Conservation (phyloP, 2,797 vertebrate species). For the Diplodus puntazzo region DNA sequence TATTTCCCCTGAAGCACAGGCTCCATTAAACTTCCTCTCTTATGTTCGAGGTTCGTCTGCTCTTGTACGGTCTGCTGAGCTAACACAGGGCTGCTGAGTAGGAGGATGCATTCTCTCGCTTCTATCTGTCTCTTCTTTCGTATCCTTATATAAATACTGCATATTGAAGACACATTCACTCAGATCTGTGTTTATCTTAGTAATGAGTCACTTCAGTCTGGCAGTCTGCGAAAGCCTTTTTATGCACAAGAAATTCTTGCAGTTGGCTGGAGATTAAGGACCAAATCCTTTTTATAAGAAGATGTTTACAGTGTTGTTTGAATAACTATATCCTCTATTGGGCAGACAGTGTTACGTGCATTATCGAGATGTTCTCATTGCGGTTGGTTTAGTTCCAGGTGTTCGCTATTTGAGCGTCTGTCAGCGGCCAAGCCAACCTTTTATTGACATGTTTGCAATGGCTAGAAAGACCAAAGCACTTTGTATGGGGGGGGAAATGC, state of each 20-base stretch:
- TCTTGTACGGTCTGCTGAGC: constrained; percentile 68
- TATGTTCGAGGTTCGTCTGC: constrained; percentile 53
- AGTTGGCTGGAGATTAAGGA: constrained; percentile 71
- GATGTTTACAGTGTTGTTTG: constrained; percentile 66
- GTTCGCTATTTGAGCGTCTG: constrained; percentile 69
- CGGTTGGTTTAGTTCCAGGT: constrained; percentile 72
- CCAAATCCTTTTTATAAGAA: constrained; percentile 62
- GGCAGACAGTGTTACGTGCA: constrained; percentile 54
- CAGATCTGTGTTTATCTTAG: constrained; percentile 71
- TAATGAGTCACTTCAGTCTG: constrained; percentile 66
- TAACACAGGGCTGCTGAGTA: constrained; percentile 67
- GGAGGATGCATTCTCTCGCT: constrained; percentile 63
- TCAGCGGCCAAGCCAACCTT: constrained; percentile 69
- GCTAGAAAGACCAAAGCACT: constrained; percentile 58
- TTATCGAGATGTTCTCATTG: constrained; percentile 60
- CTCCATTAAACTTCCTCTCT: constrained; percentile 64
- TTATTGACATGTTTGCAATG: constrained; percentile 76
- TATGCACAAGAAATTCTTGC: constrained; percentile 58
- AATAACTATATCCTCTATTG: constrained; percentile 52
- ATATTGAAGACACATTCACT: constrained; percentile 64
- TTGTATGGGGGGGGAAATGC: constrained; percentile 50
- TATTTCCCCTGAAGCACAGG: constrained; percentile 61
- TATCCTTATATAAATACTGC: constrained; percentile 72
- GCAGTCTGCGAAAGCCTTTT: constrained; percentile 59
- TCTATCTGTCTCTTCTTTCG: constrained; percentile 44